A percentile compares a stretch with the other conserved stretches of the same genome.
Evolutionary conservation across 23 tunicate species (phyloP).

Genomic region (Diplosoma virens): DNA sequence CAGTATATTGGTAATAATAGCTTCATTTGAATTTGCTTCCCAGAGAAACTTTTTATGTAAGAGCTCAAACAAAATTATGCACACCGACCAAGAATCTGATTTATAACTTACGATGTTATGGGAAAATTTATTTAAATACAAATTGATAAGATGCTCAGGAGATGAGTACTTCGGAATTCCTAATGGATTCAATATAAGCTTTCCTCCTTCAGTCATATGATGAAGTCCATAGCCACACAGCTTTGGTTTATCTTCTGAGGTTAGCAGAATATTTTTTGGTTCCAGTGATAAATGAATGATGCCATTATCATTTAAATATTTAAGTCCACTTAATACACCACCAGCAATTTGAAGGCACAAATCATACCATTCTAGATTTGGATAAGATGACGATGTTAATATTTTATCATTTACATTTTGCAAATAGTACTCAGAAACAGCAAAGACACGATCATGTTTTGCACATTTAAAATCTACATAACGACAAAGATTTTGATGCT

Average conservation of each 20-base stretch:
- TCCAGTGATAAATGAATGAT: conserved; percentile 49
- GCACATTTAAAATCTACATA: conserved; percentile 72
- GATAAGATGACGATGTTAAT: neutral
- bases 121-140: neutral
- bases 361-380: conserved; percentile 26
- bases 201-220: conserved; percentile 77
- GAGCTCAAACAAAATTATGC: conserved; percentile 60
- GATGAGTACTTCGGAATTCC: conserved; percentile 57
- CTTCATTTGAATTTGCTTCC: conserved; percentile 22
- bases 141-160: conserved; percentile 56
- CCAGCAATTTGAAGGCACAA: conserved; percentile 22
- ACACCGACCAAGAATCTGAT: conserved; percentile 79
- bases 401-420: conserved; percentile 18
- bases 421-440: conserved; percentile 67
- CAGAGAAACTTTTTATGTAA: conserved; percentile 31
- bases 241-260: conserved; percentile 37
- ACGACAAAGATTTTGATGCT: conserved; percentile 70
- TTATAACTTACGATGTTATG: conserved; percentile 8
- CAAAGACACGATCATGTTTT: conserved; percentile 78
- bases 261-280: conserved; percentile 55
- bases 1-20: conserved; percentile 37
- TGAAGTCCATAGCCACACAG: conserved; percentile 66
- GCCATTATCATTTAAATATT: conserved; percentile 37
- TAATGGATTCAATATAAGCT: conserved; percentile 53
- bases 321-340: conserved; percentile 49